Conservation (phyloP, 2,113 vertebrate species). For the Pygoscelis antarcticus region DNA sequence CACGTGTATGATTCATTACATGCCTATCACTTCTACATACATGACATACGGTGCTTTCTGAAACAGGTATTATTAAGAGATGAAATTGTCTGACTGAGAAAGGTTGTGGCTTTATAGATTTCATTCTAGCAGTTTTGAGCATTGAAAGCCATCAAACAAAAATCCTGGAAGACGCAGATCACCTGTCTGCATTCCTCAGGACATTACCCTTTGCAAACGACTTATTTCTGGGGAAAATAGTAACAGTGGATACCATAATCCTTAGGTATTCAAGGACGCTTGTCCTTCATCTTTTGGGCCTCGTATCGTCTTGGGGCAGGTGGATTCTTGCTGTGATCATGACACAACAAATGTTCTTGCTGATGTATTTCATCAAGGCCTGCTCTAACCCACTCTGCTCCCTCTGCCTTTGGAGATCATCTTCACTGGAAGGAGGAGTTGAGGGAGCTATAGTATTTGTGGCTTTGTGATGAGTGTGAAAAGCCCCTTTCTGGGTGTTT, state of each 20-base stretch:
- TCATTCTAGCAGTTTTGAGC: not conserved
- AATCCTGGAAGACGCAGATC: not conserved
- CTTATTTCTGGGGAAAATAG: not conserved
- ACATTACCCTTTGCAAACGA: not conserved
- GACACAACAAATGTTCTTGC: not conserved
- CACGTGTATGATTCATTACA: not conserved
- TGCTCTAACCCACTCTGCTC: not conserved
- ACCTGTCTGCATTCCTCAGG: not conserved
- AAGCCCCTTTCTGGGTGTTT: constrained; percentile 34
- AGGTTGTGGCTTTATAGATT: not conserved
- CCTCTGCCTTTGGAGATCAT: not conserved
- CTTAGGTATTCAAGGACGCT: not conserved
- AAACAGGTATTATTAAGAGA: not conserved
- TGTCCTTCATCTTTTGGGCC: not conserved
- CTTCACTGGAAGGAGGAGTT: not conserved
- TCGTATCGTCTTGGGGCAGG: not conserved
- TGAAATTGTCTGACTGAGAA: not conserved
- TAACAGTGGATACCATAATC: not conserved
- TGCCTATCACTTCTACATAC: not conserved
- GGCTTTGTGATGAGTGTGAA: constrained; percentile 30
- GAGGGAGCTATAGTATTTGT: not conserved
- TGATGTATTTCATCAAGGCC: constrained; percentile 1
- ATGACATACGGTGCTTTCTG: not conserved
- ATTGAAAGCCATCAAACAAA: not conserved
- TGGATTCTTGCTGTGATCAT: not conserved